phyloP scores from a whole-genome alignment of 1,140 invertebrate genomes.

The Pissodes strobi region DNA sequence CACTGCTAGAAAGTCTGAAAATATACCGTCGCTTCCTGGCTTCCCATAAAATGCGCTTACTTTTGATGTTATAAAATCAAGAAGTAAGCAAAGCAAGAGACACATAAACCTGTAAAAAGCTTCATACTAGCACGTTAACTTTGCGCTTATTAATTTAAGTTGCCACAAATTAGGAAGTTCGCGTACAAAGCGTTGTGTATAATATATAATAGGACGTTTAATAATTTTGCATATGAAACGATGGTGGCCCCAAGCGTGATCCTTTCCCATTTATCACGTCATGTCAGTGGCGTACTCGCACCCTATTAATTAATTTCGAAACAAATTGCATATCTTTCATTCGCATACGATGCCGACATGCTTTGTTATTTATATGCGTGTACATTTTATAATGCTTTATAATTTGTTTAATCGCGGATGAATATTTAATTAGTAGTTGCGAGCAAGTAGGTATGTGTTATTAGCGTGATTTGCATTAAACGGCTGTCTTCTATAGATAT shows the following conservation, averaged over 20 bases:
- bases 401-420: too few relatives aligned
- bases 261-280: conserved; percentile 44
- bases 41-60: conserved; percentile 25
- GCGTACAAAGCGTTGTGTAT: conserved; percentile 31
- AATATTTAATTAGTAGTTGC: too few relatives aligned
- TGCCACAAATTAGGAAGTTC: conserved; percentile 39
- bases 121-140: conserved; percentile 8
- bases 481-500: too few relatives aligned
- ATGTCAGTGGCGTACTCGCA: conserved; percentile 34
- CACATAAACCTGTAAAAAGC: conserved; percentile 2
- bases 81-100: neutral
- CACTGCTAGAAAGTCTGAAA: too few relatives aligned
- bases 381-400: too few relatives aligned
- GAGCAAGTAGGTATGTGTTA: too few relatives aligned
- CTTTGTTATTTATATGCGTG: too few relatives aligned
- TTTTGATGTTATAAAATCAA: neutral
- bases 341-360: too few relatives aligned
- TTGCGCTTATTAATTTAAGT: conserved; percentile 34
- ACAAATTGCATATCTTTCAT: too few relatives aligned
- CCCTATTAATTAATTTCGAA: conserved; percentile 47
- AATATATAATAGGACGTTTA: conserved; percentile 36
- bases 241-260: conserved; percentile 29
- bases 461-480: too few relatives aligned
- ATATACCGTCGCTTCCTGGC: too few relatives aligned
- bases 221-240: conserved; percentile 43